A percentile compares a stretch with the other conserved stretches of the same genome.
Evolutionary conservation across 1,140 invertebrate genomes (phyloP).

Genomic region (Formica selysi): DNA sequence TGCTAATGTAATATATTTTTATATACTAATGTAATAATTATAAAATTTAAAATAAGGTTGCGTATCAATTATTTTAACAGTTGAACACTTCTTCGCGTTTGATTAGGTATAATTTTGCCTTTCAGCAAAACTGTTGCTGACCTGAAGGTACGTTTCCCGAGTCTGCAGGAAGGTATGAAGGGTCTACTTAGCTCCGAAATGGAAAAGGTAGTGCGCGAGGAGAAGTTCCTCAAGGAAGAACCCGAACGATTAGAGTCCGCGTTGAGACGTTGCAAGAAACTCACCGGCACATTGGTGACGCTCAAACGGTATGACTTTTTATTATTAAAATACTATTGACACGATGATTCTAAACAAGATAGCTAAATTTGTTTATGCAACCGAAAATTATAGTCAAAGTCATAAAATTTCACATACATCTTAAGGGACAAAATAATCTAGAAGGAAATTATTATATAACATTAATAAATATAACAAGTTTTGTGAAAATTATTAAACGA

Average conservation of each 20-base stretch:
- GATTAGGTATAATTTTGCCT: constrained; percentile 3
- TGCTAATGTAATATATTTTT: not conserved
- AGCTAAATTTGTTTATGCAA: not conserved
- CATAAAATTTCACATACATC: no score
- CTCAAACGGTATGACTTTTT: constrained; percentile 93
- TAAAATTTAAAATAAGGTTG: not conserved
- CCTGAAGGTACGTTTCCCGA: constrained; percentile 96
- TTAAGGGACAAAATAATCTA: no score
- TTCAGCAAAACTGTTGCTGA: constrained; percentile 97
- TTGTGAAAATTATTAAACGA: no score
- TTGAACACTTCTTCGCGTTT: no score
- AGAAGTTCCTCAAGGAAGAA: constrained; percentile 98
- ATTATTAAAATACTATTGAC: not conserved
- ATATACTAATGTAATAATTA: not conserved
- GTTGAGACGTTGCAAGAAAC: constrained; percentile 96
- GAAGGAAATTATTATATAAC: no score
- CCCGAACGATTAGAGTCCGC: constrained; percentile 96
- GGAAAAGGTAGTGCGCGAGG: constrained; percentile 97
- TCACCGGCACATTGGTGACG: constrained; percentile 98
- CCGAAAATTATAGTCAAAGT: constrained; percentile 1
- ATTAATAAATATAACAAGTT: no score
- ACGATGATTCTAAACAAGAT: not conserved
- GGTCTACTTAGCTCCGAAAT: constrained; percentile 95
- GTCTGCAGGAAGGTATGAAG: constrained; percentile 95
- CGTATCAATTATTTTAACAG: not conserved